Evolutionary conservation across 2,888 invertebrate genomes (phyloP).

Genomic region (Anthophora plumipes): DNA sequence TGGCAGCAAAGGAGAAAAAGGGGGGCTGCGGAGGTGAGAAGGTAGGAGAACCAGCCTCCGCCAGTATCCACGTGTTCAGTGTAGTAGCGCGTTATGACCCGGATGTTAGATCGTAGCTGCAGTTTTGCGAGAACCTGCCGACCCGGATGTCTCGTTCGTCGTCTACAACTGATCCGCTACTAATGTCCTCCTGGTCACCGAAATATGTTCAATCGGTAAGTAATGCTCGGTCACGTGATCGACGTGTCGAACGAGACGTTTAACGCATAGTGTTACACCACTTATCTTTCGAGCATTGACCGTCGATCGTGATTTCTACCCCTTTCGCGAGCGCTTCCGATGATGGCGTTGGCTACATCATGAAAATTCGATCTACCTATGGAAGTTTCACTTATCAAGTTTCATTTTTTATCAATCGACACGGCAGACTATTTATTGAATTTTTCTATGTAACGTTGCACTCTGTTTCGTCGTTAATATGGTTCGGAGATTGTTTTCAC

Average conservation of each 20-base stretch:
- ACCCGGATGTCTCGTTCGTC: slow-evolving; percentile 82
- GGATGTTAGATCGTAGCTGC: slow-evolving; percentile 84
- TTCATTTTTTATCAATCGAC: background rate
- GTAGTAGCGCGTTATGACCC: slow-evolving; percentile 85
- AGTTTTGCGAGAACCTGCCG: slow-evolving; percentile 84
- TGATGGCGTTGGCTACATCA: background rate
- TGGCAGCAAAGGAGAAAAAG: slow-evolving; percentile 68
- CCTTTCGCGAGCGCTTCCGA: slow-evolving; percentile 32
- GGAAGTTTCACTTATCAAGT: background rate
- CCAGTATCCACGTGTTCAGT: slow-evolving; percentile 84
- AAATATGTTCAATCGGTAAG: slow-evolving; percentile 85
- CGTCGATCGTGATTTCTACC: slow-evolving; percentile 47
- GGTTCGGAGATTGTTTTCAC: background rate
- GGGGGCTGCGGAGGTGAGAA: slow-evolving; percentile 74
- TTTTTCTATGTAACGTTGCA: background rate
- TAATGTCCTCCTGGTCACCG: slow-evolving; percentile 82
- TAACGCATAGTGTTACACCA: background rate
- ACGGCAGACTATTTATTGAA: background rate
- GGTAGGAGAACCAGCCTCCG: slow-evolving; percentile 80
- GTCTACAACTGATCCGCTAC: slow-evolving; percentile 76
- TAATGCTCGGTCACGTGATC: slow-evolving; percentile 54
- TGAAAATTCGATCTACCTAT: background rate
- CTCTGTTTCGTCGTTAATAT: background rate
- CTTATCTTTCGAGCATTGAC: slow-evolving; percentile 22
- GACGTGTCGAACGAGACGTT: background rate